phyloP scores from a whole-genome alignment of 1,140 invertebrate genomes.

The Aphis craccivora region DNA sequence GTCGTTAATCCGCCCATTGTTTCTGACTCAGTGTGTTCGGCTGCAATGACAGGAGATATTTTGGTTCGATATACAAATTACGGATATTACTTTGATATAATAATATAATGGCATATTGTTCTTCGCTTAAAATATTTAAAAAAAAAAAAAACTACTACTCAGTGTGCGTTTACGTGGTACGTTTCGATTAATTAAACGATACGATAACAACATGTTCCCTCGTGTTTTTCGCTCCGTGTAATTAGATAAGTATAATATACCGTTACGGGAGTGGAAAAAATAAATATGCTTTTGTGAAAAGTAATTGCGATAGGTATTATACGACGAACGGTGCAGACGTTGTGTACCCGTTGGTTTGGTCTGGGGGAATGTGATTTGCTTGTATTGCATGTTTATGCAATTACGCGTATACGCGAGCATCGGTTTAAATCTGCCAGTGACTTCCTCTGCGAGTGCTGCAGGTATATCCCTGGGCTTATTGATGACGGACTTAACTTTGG shows the following conservation, averaged over 20 bases:
- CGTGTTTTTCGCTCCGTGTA: neutral
- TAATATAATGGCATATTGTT: neutral
- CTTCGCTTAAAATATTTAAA: neutral
- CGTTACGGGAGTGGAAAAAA: neutral
- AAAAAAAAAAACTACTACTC: neutral
- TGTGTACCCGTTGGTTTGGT: neutral
- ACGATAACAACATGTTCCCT: neutral
- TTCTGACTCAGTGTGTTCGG: neutral
- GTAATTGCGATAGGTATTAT: neutral
- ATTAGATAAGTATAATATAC: neutral
- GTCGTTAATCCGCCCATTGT: neutral
- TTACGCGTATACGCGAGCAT: neutral
- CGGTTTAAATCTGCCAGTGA: neutral
- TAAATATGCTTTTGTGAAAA: neutral
- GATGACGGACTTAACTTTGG: neutral
- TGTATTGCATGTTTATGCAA: neutral
- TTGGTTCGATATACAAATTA: neutral
- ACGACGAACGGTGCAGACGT: neutral
- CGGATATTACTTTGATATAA: neutral
- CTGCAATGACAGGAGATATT: neutral
- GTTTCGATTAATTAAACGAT: conserved; percentile 20
- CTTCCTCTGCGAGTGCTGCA: neutral
- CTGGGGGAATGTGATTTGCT: neutral
- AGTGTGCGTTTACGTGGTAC: neutral
- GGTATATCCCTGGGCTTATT: neutral